Conservation (phyloP, 2,113 vertebrate species). For the Halcyon malimbica region DNA sequence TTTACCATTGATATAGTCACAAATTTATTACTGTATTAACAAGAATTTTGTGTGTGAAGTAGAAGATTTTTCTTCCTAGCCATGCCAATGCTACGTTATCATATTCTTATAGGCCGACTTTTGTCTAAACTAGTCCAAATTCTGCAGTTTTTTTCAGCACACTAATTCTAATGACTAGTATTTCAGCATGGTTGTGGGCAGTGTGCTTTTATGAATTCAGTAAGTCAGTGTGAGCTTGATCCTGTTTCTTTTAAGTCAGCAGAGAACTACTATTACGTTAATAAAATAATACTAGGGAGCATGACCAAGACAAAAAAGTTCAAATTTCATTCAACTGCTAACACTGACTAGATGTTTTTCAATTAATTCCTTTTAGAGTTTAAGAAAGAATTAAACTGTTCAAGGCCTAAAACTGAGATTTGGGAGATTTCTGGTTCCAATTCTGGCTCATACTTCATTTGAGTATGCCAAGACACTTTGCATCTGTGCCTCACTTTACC, state of each 20-base stretch:
- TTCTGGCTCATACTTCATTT: neutral
- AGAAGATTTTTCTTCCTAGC: neutral
- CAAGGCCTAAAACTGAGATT: neutral
- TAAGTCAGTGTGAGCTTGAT: neutral
- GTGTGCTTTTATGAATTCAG: neutral
- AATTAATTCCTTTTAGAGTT: neutral
- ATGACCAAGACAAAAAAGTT: neutral
- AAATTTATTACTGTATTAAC: slow-evolving; percentile 39
- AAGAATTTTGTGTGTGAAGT: slow-evolving; percentile 24
- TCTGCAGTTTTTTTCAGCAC: slow-evolving; percentile 27
- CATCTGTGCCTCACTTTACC: neutral
- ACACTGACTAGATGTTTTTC: neutral
- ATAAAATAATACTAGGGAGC: neutral
- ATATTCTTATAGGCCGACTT: neutral
- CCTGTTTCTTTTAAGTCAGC: neutral
- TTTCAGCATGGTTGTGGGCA: neutral
- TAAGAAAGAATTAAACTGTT: neutral
- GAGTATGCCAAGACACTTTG: neutral
- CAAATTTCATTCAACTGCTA: neutral
- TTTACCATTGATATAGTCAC: neutral
- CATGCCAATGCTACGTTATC: neutral
- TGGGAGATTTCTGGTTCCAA: neutral
- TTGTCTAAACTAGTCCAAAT: neutral
- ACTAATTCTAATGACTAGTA: neutral
- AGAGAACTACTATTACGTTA: neutral